Percentiles rank a stretch among this genome's conserved stretches.
These are phyloP conservation scores for Meandrina meandrites DNA, from an alignment of 92 coral and sea anemone genomes.

Conservation along the genomic window DNA sequence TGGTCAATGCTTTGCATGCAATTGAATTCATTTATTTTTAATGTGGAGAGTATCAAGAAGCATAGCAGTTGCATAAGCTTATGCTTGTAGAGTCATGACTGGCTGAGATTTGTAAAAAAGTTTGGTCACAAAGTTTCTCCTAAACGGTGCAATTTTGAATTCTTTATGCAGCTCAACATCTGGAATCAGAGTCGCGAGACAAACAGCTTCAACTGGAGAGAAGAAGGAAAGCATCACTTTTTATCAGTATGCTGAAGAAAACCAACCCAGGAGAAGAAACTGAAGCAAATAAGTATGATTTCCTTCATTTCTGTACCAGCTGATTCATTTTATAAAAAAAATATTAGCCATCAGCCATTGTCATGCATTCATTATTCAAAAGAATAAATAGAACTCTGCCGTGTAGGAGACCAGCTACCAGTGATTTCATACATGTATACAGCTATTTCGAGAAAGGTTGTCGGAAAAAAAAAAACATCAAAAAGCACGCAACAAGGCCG, in stretches of 20 bases:
- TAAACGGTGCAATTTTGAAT: neutral
- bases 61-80: neutral
- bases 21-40: neutral
- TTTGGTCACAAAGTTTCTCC: neutral
- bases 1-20: neutral
- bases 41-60: neutral
- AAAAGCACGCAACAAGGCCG: too few relatives aligned
- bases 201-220: conserved; percentile 95
- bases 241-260: conserved; percentile 98
- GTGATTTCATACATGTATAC: neutral
- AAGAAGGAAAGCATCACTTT: conserved; percentile 89
- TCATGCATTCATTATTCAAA: too few relatives aligned
- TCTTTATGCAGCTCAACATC: conserved; percentile 59
- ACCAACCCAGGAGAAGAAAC: conserved; percentile 65
- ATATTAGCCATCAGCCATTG: neutral
- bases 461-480: too few relatives aligned
- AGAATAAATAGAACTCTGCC: too few relatives aligned
- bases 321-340: neutral
- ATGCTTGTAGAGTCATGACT: neutral
- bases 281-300: conserved; percentile 42
- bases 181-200: conserved; percentile 80
- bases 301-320: neutral
- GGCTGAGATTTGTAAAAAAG: neutral
- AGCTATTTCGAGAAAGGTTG: too few relatives aligned
- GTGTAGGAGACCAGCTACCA: neutral